Evolutionary conservation across 2,113 vertebrate species (phyloP), one percentile per base, ranked within the genome.

Genomic region (Cyprinodon brontotheroides): DNA sequence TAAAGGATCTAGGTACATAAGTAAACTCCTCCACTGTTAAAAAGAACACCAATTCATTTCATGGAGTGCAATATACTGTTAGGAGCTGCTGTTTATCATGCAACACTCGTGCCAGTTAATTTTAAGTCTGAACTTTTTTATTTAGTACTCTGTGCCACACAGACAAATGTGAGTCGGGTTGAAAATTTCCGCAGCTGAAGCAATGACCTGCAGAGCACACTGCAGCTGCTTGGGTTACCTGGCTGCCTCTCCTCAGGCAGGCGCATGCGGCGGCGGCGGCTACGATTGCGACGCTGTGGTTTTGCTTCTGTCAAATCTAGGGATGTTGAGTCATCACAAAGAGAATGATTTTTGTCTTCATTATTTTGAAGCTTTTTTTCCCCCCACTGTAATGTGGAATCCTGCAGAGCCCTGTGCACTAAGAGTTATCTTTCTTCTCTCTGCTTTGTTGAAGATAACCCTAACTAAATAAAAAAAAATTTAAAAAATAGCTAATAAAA

Each of bases 191-290:
- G 78, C 2, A 75, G 72, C 41, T 59, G 76, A 65, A 75, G 69
- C 45, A 22, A 15, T 43, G 62, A 86, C 85, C 85, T 90, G 89
- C 38, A 20, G 43, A 43, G 39, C 65, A 61, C 15, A 50, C 68
- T 6, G 68, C 61, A 39, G 70, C 78, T 70, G 71, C 73, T 57
- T 37, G 75, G 3, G 93, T 97, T 99, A 99, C 98, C 97, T 99
- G 97, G 97, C 95, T 98, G 97, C 96, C 96, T 97, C 94, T 98
- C 97, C 94, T 98, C 97, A 89, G 96, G 96, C 95, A 95, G 95
- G 91, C 95, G 97, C 92, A 94, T 91, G 77, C 94, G 96, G 92
- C 97, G 96, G 89, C 97, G 97, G 77, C 97, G 96, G 95, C 98
- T 99, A 95, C 96, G 98, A 94, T 99, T 99, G 93, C 97, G 97